Conservation (phyloP, 2,888 invertebrate genomes). For the Dorcus hopei region DNA sequence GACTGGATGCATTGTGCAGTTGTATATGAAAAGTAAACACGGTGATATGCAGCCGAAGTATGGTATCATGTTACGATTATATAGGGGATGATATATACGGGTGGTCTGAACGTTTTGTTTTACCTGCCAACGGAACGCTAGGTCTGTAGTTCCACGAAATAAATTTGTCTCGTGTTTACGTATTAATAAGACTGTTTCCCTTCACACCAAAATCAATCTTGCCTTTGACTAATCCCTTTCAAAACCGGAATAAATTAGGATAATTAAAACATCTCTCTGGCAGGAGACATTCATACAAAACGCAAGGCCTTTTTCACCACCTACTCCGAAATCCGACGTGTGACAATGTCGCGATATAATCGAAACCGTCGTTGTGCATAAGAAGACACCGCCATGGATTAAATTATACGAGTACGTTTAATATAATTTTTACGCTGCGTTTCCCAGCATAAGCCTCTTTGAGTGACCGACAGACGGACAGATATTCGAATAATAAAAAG, state of each 20-base stretch:
- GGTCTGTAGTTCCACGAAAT: too few species aligned
- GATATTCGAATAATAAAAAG: constrained; percentile 37
- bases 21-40: constrained; percentile 50
- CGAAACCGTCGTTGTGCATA: neutral
- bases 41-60: constrained; percentile 42
- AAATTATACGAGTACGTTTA: neutral
- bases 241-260: too few species aligned
- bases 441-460: constrained; percentile 34
- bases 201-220: too few species aligned
- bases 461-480: constrained; percentile 36
- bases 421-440: constrained; percentile 30
- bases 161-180: too few species aligned
- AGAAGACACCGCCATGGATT: neutral
- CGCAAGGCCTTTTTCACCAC: neutral
- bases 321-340: constrained; percentile 2
- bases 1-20: constrained; percentile 45
- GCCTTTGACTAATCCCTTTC: too few species aligned
- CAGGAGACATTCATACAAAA: too few species aligned
- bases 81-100: constrained; percentile 37
- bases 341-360: neutral
- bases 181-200: too few species aligned
- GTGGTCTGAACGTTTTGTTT: constrained; percentile 20
- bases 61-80: constrained; percentile 47
- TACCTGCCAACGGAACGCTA: neutral
- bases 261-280: too few species aligned